Base-by-base conservation (phyloP, 1,140 invertebrate genomes). In the Atopsyche davidsoni region DNA sequence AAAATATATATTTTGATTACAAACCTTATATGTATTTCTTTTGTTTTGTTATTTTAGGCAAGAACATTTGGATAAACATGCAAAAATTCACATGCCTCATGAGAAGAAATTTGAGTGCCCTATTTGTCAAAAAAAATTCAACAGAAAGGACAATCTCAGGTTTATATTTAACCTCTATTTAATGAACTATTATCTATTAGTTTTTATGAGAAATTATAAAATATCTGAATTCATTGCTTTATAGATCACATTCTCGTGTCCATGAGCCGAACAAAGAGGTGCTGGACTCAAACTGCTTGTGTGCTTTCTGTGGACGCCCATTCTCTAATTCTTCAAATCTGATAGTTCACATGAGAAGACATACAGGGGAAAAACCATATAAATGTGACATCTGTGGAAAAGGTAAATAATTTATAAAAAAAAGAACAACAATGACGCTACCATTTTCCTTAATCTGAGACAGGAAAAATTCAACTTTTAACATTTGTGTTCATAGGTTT, bases 301-400 rank as follows among this genome's bases (percentile, higher is more conserved):
- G 77, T 46, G 64, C 75, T 2, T 78, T 77, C 56, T 79, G 77
- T 55, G 77, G 76, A 11, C 67, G 74, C 10, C 69, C 69, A 9
- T 76, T 78, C 52, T 70, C 73, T 10, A 77, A 76, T 23, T 76
- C 75, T 0, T 78, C 76, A 1, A 79, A 79, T 59, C 63, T 79
- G 3, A 76, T 76, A 14, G 76, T 79, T 1, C 80, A 82, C 48
- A 77, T 80, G 72, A 67, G 78, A 0, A 62, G 76, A 0, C 77
- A 79, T 44, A 79, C 76, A 0, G 77, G 66, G 2, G 70, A 73
- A 53, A 72, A 73, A 39, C 72, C 72, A 0, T 73, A 70, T 51
- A 72, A 72, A 50, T 74, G 72, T 50, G 72, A 74, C 49, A 69
- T 72, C 21, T 74, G 72, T 46, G 69, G 59, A 2, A 74, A 74